Conservation (phyloP, 30 jellyfish, hydroid and myxozoan species). For the Turritopsis dohrnii region DNA sequence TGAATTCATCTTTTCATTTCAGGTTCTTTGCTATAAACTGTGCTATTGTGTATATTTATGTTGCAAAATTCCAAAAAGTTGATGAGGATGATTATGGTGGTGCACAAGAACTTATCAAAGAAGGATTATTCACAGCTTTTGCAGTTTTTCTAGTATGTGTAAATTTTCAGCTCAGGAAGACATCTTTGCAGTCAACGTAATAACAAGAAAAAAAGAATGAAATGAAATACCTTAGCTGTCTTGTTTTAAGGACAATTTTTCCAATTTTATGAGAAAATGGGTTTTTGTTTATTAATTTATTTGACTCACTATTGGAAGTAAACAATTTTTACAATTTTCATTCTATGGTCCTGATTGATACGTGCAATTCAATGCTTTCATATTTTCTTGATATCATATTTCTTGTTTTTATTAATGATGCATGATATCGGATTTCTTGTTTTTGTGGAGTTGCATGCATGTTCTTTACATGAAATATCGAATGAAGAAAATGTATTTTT, state of each 20-base stretch:
- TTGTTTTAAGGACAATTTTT: too few species aligned
- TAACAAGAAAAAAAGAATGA: too few species aligned
- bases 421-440: neutral
- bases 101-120: constrained; percentile 64
- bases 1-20: neutral
- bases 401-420: too few species aligned
- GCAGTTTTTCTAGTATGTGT: constrained; percentile 83
- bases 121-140: constrained; percentile 91
- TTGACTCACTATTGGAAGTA: too few species aligned
- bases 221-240: too few species aligned
- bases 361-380: neutral
- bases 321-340: too few species aligned
- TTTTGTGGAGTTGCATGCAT: neutral
- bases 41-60: constrained; percentile 71
- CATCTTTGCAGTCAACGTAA: too few species aligned
- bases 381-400: neutral
- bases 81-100: constrained; percentile 98
- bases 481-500: neutral
- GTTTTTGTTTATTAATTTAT: too few species aligned
- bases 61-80: constrained; percentile 68
- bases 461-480: neutral
- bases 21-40: constrained; percentile 84
- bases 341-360: neutral
- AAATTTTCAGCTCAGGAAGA: neutral
- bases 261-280: too few species aligned